Evolutionary conservation across 2,113 vertebrate genomes (phyloP).

Genomic region (Pipra filicauda): DNA sequence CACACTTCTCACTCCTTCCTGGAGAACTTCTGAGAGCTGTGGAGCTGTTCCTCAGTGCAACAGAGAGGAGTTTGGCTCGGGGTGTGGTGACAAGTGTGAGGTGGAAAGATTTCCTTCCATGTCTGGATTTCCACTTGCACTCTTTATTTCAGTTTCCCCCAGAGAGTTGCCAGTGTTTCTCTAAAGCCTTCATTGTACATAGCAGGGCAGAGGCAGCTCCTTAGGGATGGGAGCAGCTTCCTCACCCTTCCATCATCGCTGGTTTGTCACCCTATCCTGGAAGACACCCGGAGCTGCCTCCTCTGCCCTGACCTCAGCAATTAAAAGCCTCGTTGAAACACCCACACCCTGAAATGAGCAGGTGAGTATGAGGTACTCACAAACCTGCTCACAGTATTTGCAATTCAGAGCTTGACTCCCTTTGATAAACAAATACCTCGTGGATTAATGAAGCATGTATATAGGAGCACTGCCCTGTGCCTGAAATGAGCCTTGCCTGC

Average conservation of each 20-base stretch:
- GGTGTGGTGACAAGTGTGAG: not conserved
- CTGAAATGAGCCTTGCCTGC: slow-evolving; percentile 6
- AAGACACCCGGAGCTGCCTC: not conserved
- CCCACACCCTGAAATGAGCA: not conserved
- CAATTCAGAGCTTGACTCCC: not conserved
- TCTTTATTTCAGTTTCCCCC: not conserved
- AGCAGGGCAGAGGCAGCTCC: not conserved
- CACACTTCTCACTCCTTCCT: not conserved
- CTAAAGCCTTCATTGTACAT: not conserved
- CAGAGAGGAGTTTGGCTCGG: not conserved
- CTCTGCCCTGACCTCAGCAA: not conserved
- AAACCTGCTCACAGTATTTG: not conserved
- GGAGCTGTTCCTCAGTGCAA: not conserved
- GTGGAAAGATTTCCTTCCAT: not conserved
- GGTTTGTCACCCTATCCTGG: not conserved
- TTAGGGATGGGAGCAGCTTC: not conserved
- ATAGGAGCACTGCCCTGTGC: not conserved
- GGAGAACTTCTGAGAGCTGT: not conserved
- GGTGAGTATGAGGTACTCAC: not conserved
- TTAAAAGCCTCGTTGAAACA: not conserved
- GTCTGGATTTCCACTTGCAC: not conserved
- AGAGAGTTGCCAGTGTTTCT: not conserved
- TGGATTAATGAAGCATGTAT: not conserved
- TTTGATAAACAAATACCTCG: not conserved
- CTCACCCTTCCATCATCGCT: not conserved